Percentiles rank a stretch among this genome's conserved stretches.
Evolutionary conservation across 2,797 vertebrate genomes (phyloP).

Genomic region (Notamacropus eugenii): DNA sequence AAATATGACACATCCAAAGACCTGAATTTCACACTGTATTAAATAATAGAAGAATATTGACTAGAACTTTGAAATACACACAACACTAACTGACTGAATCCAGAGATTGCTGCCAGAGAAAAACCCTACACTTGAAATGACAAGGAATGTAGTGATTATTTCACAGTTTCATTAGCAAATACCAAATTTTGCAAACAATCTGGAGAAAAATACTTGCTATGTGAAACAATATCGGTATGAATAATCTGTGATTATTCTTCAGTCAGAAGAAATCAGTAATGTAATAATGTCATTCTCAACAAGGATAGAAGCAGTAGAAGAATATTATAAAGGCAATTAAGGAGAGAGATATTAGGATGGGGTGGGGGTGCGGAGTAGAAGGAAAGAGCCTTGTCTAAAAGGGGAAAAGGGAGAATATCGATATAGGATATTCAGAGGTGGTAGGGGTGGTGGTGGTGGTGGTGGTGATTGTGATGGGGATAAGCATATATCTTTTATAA

Average conservation of each 20-base stretch:
- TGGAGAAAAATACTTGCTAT: not conserved
- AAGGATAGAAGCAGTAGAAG: not conserved
- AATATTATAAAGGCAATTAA: not conserved
- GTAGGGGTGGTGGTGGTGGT: too few species aligned
- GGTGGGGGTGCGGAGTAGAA: too few species aligned
- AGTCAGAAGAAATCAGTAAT: too few species aligned
- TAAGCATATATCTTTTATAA: slow-evolving; percentile 59
- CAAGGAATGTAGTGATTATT: not conserved
- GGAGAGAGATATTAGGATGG: too few species aligned
- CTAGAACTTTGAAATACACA: not conserved
- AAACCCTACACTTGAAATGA: not conserved
- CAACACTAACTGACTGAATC: not conserved
- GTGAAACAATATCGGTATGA: not conserved
- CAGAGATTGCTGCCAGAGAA: not conserved
- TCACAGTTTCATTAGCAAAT: not conserved
- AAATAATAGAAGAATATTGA: not conserved
- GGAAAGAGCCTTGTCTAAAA: too few species aligned
- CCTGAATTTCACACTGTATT: not conserved
- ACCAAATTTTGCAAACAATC: not conserved
- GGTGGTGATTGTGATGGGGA: too few species aligned
- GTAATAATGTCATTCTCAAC: not conserved
- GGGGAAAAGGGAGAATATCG: too few species aligned
- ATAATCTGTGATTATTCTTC: too few species aligned
- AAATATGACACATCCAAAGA: not conserved
- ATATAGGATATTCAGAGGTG: too few species aligned